A percentile compares a stretch with the other conserved stretches of the same genome.
Evolutionary conservation across 2,113 vertebrate genomes (phyloP).

Genomic region (Cyphomyrus plagiostoma): DNA sequence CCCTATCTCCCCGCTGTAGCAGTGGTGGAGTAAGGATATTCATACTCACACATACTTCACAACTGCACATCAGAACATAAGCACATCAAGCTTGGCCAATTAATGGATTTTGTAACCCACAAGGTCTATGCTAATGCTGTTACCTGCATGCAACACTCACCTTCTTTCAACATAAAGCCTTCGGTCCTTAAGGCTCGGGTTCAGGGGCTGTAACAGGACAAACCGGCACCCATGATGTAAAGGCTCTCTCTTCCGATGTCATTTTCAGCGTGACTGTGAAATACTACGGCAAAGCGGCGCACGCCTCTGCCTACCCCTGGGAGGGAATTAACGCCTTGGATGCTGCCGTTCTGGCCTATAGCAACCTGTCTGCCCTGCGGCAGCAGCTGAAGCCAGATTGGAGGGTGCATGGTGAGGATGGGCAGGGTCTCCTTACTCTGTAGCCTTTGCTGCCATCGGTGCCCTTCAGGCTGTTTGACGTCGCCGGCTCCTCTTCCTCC

Average conservation of each 20-base stretch:
- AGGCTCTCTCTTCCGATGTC: not conserved
- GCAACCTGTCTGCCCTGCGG: slow-evolving; percentile 76
- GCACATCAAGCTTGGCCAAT: not conserved
- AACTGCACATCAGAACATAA: not conserved
- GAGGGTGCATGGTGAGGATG: slow-evolving; percentile 73
- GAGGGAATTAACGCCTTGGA: slow-evolving; percentile 80
- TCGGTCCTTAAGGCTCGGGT: not conserved
- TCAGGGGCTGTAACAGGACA: not conserved
- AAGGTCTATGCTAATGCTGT: not conserved
- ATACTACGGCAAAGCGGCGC: slow-evolving; percentile 75
- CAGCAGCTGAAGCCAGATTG: slow-evolving; percentile 83
- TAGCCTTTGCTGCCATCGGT: too few relatives aligned
- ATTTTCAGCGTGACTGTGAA: slow-evolving; percentile 72
- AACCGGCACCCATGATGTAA: not conserved
- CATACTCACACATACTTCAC: not conserved
- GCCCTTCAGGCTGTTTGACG: not conserved
- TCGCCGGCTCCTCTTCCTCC: not conserved
- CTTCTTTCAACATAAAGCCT: not conserved
- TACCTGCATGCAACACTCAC: not conserved
- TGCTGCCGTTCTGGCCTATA: slow-evolving; percentile 78
- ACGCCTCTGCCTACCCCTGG: slow-evolving; percentile 79
- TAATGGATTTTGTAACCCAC: not conserved
- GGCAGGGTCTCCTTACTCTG: not conserved
- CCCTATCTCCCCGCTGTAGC: slow-evolving; percentile 66
- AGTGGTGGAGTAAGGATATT: slow-evolving; percentile 64